Conservation (phyloP, 2,113 vertebrate genomes). For the Channa maculata region DNA sequence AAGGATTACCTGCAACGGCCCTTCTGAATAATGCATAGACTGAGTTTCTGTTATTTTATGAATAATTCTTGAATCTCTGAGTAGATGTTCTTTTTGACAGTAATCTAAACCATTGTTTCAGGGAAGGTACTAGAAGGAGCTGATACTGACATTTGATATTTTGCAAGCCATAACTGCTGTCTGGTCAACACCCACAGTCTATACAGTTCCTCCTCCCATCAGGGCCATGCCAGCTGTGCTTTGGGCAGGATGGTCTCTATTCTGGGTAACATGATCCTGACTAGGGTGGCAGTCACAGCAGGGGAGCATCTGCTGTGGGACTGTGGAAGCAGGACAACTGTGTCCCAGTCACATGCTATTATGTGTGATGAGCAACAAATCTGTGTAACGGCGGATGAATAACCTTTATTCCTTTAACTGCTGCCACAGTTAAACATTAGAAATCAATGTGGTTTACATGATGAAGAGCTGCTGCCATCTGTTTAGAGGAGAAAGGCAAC, state of each 20-base stretch:
- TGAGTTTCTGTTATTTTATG: slow-evolving; percentile 5
- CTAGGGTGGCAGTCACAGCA: slow-evolving; percentile 59
- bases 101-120: slow-evolving; percentile 20
- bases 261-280: slow-evolving; percentile 72
- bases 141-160: slow-evolving; percentile 50
- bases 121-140: slow-evolving; percentile 9
- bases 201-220: slow-evolving; percentile 29
- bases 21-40: slow-evolving; percentile 31
- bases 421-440: slow-evolving; percentile 57
- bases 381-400: slow-evolving; percentile 3
- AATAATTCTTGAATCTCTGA: slow-evolving; percentile 10
- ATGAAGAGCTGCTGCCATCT: slow-evolving; percentile 39
- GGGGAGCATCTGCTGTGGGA: slow-evolving; percentile 77
- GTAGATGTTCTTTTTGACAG: too few relatives aligned
- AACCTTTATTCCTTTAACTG: slow-evolving; percentile 27
- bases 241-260: slow-evolving; percentile 53
- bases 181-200: slow-evolving; percentile 12
- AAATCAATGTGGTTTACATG: slow-evolving; percentile 50
- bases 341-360: slow-evolving; percentile 70
- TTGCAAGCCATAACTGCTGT: slow-evolving; percentile 19
- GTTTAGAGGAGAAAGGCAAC: slow-evolving; percentile 13
- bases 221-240: slow-evolving; percentile 71
- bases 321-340: slow-evolving; percentile 65
- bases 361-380: slow-evolving; percentile 56
- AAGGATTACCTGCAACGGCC: slow-evolving; percentile 17